These are phyloP conservation scores for Uloborus plumipes DNA, from an alignment of 2,888 invertebrate genomes.

Conservation along the genomic window DNA sequence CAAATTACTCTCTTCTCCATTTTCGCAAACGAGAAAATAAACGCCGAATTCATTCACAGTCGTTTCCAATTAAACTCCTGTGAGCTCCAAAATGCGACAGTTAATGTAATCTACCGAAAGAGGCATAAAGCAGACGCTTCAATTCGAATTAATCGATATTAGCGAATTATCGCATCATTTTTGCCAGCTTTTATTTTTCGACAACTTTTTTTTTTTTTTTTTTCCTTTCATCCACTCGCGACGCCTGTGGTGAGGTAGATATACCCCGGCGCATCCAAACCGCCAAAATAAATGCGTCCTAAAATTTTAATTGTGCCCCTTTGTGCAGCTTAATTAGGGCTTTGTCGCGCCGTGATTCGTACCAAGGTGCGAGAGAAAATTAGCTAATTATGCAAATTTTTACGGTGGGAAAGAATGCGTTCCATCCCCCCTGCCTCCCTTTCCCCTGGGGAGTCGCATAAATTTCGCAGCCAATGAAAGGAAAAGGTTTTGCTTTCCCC, in stretches of 20 bases:
- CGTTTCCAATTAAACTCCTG: no score
- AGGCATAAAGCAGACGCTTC: slow-evolving; percentile 11
- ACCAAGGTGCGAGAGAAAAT: slow-evolving; percentile 29
- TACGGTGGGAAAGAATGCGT: background rate
- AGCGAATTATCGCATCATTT: slow-evolving; percentile 13
- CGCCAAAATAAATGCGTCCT: slow-evolving; percentile 29
- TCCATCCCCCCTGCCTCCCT: background rate
- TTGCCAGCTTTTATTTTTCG: no score
- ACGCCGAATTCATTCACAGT: no score
- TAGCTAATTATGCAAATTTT: slow-evolving; percentile 59
- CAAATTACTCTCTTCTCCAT: no score
- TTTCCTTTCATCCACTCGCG: background rate
- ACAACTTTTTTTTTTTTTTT: slow-evolving; percentile 27
- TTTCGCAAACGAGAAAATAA: no score
- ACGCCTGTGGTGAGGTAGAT: no score
- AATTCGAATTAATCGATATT: slow-evolving; percentile 9
- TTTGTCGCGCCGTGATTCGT: slow-evolving; percentile 1
- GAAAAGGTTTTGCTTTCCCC: slow-evolving; percentile 44
- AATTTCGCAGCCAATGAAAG: slow-evolving; percentile 51
- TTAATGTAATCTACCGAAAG: slow-evolving; percentile 11
- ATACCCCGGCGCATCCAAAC: slow-evolving; percentile 12
- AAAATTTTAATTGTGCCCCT: slow-evolving; percentile 40
- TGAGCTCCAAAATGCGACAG: no score
- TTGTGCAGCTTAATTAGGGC: slow-evolving; percentile 35
- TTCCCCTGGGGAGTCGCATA: slow-evolving; percentile 2